Conservation (phyloP, 2,888 invertebrate genomes). For the Trisateles emortualis region DNA sequence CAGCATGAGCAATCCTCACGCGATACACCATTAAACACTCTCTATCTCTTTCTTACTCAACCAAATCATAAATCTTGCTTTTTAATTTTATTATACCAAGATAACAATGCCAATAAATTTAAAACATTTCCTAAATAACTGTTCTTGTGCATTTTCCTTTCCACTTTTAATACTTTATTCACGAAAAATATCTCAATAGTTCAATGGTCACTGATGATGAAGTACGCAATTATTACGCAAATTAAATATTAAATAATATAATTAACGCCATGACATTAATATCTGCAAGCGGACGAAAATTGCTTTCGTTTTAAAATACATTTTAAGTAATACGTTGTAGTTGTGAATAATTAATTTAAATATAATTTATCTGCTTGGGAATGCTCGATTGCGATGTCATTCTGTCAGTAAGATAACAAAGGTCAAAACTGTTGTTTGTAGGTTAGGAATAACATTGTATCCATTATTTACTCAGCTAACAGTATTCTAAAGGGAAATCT, state of each 20-base stretch:
- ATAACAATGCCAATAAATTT: constrained; percentile 35
- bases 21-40: constrained; percentile 40
- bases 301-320: neutral
- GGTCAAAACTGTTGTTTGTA: constrained; percentile 17
- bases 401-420: constrained; percentile 36
- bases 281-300: neutral
- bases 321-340: neutral
- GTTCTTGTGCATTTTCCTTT: neutral
- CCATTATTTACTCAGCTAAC: neutral
- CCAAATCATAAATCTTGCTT: constrained; percentile 28
- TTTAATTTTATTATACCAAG: constrained; percentile 31
- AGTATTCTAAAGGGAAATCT: neutral
- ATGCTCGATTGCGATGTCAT: constrained; percentile 25
- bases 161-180: too few relatives aligned
- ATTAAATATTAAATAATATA: neutral
- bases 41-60: constrained; percentile 43
- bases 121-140: constrained; percentile 12
- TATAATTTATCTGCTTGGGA: constrained; percentile 16
- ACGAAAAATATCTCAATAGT: neutral
- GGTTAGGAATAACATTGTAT: neutral
- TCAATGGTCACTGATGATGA: neutral
- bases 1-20: constrained; percentile 51
- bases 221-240: neutral
- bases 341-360: constrained; percentile 28
- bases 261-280: neutral